phyloP scores from a whole-genome alignment of 2,797 vertebrate genomes.

The Sebastes melanostomus region DNA sequence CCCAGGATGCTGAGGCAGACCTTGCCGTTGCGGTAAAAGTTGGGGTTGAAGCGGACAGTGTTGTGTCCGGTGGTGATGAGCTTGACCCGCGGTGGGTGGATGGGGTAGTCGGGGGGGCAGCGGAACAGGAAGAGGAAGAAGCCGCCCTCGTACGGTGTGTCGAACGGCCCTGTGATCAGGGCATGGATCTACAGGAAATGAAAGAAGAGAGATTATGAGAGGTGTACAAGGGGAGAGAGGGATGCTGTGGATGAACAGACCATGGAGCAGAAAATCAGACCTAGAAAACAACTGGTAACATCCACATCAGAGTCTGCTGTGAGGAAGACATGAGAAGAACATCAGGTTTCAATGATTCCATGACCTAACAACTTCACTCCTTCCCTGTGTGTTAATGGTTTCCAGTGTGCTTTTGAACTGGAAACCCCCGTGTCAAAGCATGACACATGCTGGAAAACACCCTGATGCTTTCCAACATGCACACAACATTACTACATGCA shows the following conservation, averaged over 20 bases:
- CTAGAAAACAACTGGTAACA: not conserved
- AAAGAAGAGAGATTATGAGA: not conserved
- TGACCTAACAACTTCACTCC: not conserved
- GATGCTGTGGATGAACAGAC: not conserved
- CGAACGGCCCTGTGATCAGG: constrained; percentile 97
- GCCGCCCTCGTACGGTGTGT: constrained; percentile 98
- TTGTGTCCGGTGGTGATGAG: constrained; percentile 98
- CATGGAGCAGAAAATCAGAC: not conserved
- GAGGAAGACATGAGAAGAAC: not conserved
- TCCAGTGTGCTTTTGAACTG: not conserved
- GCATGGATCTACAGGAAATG: constrained; percentile 89
- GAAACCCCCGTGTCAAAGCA: no score
- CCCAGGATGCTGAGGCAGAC: constrained; percentile 99
- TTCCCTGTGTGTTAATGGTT: not conserved
- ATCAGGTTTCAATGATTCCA: not conserved
- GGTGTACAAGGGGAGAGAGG: not conserved
- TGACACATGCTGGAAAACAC: no score
- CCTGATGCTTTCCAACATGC: no score
- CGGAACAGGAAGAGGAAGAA: constrained; percentile 99
- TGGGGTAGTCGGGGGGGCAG: constrained; percentile 98
- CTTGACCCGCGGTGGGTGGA: constrained; percentile 97
- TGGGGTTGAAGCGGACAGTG: constrained; percentile 98
- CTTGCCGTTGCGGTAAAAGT: constrained; percentile 99
- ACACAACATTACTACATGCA: not conserved
- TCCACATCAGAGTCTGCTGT: not conserved